Base-by-base conservation (phyloP, 2,113 vertebrate genomes). In the Trichomycterus rosablanca region DNA sequence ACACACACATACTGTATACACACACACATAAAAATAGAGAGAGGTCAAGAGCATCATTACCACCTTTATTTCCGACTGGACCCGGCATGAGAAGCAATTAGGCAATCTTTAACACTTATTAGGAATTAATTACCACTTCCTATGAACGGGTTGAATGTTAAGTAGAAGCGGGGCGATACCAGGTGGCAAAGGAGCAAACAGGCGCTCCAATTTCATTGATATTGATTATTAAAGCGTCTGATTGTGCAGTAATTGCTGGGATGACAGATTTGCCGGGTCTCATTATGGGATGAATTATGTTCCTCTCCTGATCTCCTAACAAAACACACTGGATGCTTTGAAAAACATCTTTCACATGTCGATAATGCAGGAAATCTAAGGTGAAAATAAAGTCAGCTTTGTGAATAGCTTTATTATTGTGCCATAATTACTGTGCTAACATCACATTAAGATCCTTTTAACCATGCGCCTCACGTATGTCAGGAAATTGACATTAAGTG, bases 111-210 rank as follows among this genome's bases (percentile, higher is more conserved):
- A 70, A 77, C 72, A 68, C 68, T 73, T 77, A 83, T 72, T 74
- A 66, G 60, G 43, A 68, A 80, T 84, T 69, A 83, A 84, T 78
- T 83, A 64, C 69, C 56, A 68, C 73, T 78, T 75, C 68, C 75
- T 78, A 76, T 75, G 53, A 66, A 74, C 65, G 64, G 68, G 63
- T 72, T 34, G 34, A 66, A 72, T 70, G 73, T 78, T 71, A 74
- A 76, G 51, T 3, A 66, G 74, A 28, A 54, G 23, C 22, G 48
- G 46, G 71, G 56, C 65, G 66, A 57, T n/a, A 66, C 1, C 10
- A 49, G 14, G 57, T 65, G 68, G 30, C 3, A 30, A 4, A 40
- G 32, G 19, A 20, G 28, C 12, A n/a, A 35, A 14, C 50, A 69
- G 37, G 18, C 6, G 37, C 20, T 43, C 49, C 62, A 66, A 26